Conservation (phyloP, 2,888 invertebrate genomes). For the Torymus texanus region DNA sequence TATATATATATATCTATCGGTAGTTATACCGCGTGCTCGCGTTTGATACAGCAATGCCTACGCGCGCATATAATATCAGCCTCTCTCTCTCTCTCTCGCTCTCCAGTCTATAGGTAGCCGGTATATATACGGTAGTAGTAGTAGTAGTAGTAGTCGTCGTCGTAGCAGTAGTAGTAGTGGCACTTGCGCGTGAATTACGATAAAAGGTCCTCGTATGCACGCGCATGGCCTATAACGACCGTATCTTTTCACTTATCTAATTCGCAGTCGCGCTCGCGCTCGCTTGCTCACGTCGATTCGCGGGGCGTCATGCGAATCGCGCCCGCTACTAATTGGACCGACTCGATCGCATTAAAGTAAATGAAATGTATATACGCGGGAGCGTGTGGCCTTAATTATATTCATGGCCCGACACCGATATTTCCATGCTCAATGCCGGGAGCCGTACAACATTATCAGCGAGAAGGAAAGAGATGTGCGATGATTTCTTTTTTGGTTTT, state of each 20-base stretch:
- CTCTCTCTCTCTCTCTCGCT: too few species aligned
- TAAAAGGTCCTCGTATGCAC: conserved; percentile 54
- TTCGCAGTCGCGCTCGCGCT: conserved; percentile 32
- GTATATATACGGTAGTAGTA: too few species aligned
- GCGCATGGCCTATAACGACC: conserved; percentile 53
- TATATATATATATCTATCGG: too few species aligned
- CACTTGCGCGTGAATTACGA: conserved; percentile 53
- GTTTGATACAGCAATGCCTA: too few species aligned
- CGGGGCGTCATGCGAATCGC: conserved; percentile 61
- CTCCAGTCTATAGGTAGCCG: too few species aligned
- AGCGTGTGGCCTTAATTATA: conserved; percentile 23
- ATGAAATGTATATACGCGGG: conserved; percentile 52
- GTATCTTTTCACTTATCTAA: conserved; percentile 60
- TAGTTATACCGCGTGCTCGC: too few species aligned
- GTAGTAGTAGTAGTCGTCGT: too few species aligned
- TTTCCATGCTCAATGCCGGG: conserved; percentile 25
- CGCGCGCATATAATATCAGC: too few species aligned
- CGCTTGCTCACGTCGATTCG: conserved; percentile 54
- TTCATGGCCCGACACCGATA: conserved; percentile 15
- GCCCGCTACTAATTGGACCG: conserved; percentile 61
- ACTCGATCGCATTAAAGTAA: conserved; percentile 61
- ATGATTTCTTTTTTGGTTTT: too few species aligned
- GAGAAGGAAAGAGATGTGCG: too few species aligned
- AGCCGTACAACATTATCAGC: conserved; percentile 10
- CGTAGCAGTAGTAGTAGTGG: background rate